These are phyloP conservation scores for Andrena marginata DNA, from an alignment of 2,888 invertebrate species.

Conservation along the genomic window DNA sequence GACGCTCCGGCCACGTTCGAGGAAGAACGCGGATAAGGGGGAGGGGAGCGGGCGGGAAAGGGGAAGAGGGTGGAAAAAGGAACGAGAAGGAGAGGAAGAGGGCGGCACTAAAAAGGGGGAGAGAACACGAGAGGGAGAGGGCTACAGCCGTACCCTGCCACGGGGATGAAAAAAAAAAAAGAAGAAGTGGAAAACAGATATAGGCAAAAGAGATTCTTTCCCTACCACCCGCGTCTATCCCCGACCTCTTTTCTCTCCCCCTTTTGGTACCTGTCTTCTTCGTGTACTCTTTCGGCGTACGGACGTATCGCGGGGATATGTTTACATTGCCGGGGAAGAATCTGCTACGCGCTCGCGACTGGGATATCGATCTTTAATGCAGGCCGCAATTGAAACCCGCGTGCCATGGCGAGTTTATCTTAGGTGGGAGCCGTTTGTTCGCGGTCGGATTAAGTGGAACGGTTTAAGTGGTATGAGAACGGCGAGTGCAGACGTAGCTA, in stretches of 20 bases:
- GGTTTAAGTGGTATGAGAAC: neutral
- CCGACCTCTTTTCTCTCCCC: neutral
- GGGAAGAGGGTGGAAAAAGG: slow-evolving; percentile 26
- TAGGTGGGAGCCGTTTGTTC: neutral
- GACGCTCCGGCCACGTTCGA: slow-evolving; percentile 33
- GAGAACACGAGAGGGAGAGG: slow-evolving; percentile 52
- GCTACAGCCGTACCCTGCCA: slow-evolving; percentile 56
- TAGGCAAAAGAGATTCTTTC: slow-evolving; percentile 72
- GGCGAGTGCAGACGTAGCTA: neutral
- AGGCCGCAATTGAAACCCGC: slow-evolving; percentile 62
- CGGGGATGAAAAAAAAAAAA: slow-evolving; percentile 65
- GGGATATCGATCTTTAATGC: slow-evolving; percentile 68
- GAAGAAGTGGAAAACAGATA: slow-evolving; percentile 78
- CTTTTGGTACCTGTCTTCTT: slow-evolving; percentile 25
- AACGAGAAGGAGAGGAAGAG: slow-evolving; percentile 60
- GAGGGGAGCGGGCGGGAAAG: slow-evolving; percentile 50
- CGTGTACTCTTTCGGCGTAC: slow-evolving; percentile 50
- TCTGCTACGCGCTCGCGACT: slow-evolving; percentile 54
- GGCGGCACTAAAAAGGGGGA: slow-evolving; percentile 51
- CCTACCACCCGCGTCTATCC: slow-evolving; percentile 25
- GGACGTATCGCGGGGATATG: slow-evolving; percentile 66
- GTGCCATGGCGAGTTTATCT: slow-evolving; percentile 47
- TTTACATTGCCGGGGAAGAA: slow-evolving; percentile 63
- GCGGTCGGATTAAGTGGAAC: neutral
- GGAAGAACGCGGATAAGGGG: slow-evolving; percentile 19